Evolutionary conservation across 2,797 vertebrate genomes (phyloP), one percentile per base, ranked within the genome.

Genomic region (Labeo calbasu): DNA sequence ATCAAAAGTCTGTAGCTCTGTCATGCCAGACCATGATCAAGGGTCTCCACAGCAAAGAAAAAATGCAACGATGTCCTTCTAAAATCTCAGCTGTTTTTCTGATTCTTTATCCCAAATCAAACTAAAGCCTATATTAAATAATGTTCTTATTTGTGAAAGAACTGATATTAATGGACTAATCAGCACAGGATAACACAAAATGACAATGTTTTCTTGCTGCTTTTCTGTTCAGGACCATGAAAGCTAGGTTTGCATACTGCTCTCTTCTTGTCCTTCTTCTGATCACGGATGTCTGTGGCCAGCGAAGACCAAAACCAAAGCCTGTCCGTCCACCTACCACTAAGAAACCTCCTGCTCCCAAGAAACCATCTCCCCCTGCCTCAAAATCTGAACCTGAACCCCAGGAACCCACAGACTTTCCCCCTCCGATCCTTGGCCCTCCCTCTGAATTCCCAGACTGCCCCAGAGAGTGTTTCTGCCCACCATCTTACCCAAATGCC

Each of bases 381-480:
- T 66, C 72, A 68, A 71, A 85, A 70, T 53, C 79, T 17, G 66
- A 88, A 19, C 86, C 87, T 10, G 96, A 98, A 84, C 97, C 98
- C 1, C 84, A 79, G 1, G 97, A 98, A 89, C 97, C 97, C 14
- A 99, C 98, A 0, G 97, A 99, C 86, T 96, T 98, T 86, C 98
- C 98, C 15, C 98, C 98, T 0, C 95, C 95, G 0, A 96, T 99
- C 82, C 92, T 96, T 0, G 97, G 97, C 0, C 97, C 97, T 0
- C 95, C 96, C 0, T 99, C 98, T 0, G 0, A 95, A 36, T 99
- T 92, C 83, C 91, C 94, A 0, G 97, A 98, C 92, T 99, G 98
- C 79, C 98, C 98, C 0, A 89, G 92, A 36, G 98, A 98, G 85
- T 99, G 98, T 79, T 92, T 91, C 57, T 99, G 98, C 77, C 94